phyloP scores from a whole-genome alignment of 2,113 vertebrate genomes.

The Tragelaphus scriptus region DNA sequence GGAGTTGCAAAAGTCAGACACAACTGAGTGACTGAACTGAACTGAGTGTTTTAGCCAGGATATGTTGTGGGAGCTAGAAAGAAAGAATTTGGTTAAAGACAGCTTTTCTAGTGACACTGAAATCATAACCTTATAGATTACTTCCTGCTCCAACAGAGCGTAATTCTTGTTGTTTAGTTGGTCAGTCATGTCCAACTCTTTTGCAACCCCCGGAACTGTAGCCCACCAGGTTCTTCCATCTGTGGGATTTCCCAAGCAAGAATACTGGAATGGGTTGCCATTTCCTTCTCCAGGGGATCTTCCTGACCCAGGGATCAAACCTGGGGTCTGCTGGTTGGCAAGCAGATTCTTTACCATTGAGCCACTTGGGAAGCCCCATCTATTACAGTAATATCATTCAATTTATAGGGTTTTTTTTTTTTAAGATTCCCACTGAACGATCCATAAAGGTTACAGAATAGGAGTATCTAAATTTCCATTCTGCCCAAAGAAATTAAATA shows the following conservation, averaged over 20 bases:
- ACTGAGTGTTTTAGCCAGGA: neutral
- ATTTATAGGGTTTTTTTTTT: neutral
- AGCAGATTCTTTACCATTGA: neutral
- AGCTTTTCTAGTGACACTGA: neutral
- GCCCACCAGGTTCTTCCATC: neutral
- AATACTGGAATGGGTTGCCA: neutral
- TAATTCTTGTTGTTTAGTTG: neutral
- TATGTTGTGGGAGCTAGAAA: neutral
- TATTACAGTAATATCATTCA: neutral
- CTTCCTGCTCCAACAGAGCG: neutral
- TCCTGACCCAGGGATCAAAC: neutral
- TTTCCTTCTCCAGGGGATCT: neutral
- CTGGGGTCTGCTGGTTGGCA: neutral
- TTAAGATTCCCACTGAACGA: neutral
- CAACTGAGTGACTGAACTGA: neutral
- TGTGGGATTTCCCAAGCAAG: neutral
- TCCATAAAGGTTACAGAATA: neutral
- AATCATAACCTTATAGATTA: neutral
- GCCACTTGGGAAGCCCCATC: neutral
- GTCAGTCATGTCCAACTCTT: neutral
- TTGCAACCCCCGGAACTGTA: neutral
- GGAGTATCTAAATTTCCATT: neutral
- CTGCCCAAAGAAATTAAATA: neutral
- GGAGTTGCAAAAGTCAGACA: neutral
- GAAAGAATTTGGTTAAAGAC: neutral